Conservation (phyloP, 2,797 vertebrate species). For the Sebastes glaucus region DNA sequence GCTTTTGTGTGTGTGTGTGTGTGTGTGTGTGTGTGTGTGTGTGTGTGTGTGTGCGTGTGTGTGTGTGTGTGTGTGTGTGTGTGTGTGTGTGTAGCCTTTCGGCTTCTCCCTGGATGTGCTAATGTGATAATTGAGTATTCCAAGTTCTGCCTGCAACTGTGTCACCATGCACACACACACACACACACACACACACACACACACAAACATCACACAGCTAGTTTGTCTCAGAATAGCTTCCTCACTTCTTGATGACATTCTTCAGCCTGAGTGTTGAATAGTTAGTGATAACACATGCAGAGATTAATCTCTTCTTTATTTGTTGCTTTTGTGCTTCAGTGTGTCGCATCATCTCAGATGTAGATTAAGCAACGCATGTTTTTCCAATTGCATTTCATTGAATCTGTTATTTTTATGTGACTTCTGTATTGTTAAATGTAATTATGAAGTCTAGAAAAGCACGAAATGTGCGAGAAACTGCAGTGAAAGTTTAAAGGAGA, state of each 20-base stretch:
- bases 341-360: not conserved
- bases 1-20: constrained; percentile 15
- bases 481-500: constrained; percentile 18
- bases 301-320: constrained; percentile 34
- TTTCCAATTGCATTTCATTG: not conserved
- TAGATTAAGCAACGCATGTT: not conserved
- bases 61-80: constrained; percentile 30
- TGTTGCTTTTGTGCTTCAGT: constrained; percentile 8
- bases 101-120: constrained; percentile 74
- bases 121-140: constrained; percentile 82
- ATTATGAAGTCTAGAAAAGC: constrained; percentile 4
- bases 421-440: not conserved
- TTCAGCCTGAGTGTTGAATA: constrained; percentile 45
- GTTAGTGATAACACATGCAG: constrained; percentile 42
- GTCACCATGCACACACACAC: constrained; percentile 48
- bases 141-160: constrained; percentile 74
- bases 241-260: constrained; percentile 58
- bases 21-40: constrained; percentile 33
- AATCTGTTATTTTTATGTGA: not conserved
- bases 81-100: constrained; percentile 60
- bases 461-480: not conserved
- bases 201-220: constrained; percentile 41
- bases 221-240: constrained; percentile 70
- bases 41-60: not conserved
- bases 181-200: constrained; percentile 14